Percentiles rank a stretch among this genome's conserved stretches.
Evolutionary conservation across 2,797 vertebrate species (phyloP).

Genomic region (Sebastes taczanowskii): DNA sequence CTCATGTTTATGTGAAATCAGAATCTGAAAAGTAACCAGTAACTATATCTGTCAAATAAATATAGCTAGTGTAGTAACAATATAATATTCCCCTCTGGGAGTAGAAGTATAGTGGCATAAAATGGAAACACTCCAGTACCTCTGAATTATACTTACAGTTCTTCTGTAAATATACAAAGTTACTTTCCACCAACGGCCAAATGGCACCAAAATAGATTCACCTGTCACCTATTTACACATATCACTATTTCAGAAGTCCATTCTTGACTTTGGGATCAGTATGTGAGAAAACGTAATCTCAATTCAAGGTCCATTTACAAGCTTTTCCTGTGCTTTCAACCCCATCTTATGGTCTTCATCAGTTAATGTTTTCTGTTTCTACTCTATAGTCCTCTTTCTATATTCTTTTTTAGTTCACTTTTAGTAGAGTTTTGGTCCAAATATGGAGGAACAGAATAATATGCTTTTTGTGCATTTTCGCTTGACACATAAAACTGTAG

Average conservation of each 20-base stretch:
- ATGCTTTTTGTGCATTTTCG: neutral
- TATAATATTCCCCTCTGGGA: too few species aligned
- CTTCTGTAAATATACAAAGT: neutral
- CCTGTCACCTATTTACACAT: neutral
- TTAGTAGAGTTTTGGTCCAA: neutral
- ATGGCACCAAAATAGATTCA: neutral
- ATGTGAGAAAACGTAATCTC: too few species aligned
- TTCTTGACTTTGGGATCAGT: neutral
- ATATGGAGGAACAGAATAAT: neutral
- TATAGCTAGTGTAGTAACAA: too few species aligned
- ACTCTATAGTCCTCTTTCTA: neutral
- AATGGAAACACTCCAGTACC: neutral
- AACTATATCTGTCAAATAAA: too few species aligned
- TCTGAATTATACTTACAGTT: neutral
- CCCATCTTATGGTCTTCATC: neutral
- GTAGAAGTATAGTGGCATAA: accelerated
- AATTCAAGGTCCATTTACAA: too few species aligned
- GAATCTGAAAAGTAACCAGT: neutral
- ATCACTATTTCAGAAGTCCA: neutral
- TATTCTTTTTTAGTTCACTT: neutral
- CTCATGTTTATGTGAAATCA: neutral
- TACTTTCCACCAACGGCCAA: neutral
- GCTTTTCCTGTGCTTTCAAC: neutral
- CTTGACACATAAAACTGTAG: conserved; percentile 33
- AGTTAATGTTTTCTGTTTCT: neutral